These are phyloP conservation scores for Rachycentron canadum DNA, from an alignment of 2,797 vertebrate genomes.

Conservation along the genomic window DNA sequence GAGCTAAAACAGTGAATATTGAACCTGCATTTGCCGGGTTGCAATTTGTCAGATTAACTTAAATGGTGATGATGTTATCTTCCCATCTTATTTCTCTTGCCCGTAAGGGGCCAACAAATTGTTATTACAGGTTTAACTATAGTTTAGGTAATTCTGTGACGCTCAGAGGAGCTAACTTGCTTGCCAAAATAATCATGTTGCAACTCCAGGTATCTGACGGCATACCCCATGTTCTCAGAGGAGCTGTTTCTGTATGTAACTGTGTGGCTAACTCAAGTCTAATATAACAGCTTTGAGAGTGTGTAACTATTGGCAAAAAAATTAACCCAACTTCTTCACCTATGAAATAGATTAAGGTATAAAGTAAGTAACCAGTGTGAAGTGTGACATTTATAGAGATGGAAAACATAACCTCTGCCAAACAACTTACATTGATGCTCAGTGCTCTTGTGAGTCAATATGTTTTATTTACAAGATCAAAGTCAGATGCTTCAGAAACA, in stretches of 20 bases:
- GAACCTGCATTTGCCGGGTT: background rate
- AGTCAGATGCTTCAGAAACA: conserved; percentile 9
- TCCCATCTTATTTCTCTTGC: background rate
- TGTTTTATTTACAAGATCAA: conserved; percentile 12
- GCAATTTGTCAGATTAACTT: background rate
- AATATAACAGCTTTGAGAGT: background rate
- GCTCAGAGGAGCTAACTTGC: background rate
- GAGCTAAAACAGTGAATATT: background rate
- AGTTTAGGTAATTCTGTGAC: conserved; percentile 10
- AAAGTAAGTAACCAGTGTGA: background rate
- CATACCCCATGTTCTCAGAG: conserved; percentile 49
- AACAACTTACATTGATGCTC: background rate
- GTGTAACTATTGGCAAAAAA: conserved; percentile 23
- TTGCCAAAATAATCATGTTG: conserved; percentile 38
- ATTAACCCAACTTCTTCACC: background rate
- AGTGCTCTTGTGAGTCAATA: background rate
- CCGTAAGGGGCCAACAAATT: background rate
- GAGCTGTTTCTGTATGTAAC: conserved; percentile 60
- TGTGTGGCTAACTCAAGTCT: conserved; percentile 46
- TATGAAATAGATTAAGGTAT: background rate
- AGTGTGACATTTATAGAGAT: conserved; percentile 5
- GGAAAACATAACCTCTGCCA: background rate
- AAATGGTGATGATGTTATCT: no score
- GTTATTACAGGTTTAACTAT: background rate
- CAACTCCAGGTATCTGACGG: conserved; percentile 57